Evolutionary conservation across 2,113 vertebrate species (phyloP).

Genomic region (Otocyon megalotis): DNA sequence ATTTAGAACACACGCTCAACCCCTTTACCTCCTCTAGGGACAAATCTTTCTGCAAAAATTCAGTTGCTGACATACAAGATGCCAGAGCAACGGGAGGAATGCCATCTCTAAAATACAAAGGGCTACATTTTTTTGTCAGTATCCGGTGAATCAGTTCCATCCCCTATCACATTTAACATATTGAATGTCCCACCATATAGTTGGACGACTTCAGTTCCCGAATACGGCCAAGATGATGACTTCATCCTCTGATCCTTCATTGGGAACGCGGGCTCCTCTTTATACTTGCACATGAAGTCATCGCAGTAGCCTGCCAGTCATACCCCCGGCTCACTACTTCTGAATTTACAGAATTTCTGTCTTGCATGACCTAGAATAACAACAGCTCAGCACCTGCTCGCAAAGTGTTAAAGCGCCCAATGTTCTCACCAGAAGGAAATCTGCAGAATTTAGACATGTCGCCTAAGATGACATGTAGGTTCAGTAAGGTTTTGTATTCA

Average conservation of each 20-base stretch:
- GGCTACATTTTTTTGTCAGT: constrained; percentile 52
- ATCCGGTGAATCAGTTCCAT: constrained; percentile 39
- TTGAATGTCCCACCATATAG: constrained; percentile 65
- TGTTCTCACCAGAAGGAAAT: constrained; percentile 85
- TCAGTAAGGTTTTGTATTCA: constrained; percentile 37
- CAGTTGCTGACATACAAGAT: constrained; percentile 44
- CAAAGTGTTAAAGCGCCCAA: constrained; percentile 73
- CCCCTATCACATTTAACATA: constrained; percentile 55
- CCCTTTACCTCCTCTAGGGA: constrained; percentile 14
- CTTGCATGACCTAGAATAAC: constrained; percentile 82
- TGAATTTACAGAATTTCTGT: constrained; percentile 84
- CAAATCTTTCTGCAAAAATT: constrained; percentile 44
- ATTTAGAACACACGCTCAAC: not conserved
- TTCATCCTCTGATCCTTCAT: constrained; percentile 72
- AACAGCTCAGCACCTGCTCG: constrained; percentile 86
- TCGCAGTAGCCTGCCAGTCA: constrained; percentile 68
- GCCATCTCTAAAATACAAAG: constrained; percentile 28
- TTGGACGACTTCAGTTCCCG: constrained; percentile 47
- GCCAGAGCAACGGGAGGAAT: constrained; percentile 4
- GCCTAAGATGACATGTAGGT: constrained; percentile 63
- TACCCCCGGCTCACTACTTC: constrained; percentile 76
- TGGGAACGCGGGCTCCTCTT: constrained; percentile 64
- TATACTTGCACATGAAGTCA: constrained; percentile 85
- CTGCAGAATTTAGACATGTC: constrained; percentile 68
- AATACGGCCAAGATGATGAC: constrained; percentile 72